Percentiles rank a stretch among this genome's conserved stretches.
Evolutionary conservation across 2,113 vertebrate species (phyloP).

Genomic region (Hystrix brachyura): DNA sequence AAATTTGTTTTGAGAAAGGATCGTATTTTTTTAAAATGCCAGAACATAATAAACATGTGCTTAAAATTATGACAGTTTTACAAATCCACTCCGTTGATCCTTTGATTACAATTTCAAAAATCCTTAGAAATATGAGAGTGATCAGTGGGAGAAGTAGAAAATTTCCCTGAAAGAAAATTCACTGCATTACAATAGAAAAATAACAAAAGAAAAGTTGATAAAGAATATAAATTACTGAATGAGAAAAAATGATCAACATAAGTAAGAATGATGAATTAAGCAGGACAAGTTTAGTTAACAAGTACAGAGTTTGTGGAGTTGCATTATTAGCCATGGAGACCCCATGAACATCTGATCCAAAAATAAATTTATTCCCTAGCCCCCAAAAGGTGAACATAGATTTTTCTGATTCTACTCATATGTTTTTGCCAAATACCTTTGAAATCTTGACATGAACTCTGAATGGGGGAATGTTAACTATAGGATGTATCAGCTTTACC

Average conservation of each 20-base stretch:
- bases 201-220: neutral
- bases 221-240: neutral
- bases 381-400: neutral
- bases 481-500: neutral
- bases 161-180: neutral
- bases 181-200: neutral
- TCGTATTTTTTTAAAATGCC: neutral
- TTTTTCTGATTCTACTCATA: neutral
- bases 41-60: neutral
- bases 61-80: neutral
- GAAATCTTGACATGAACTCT: neutral
- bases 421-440: neutral
- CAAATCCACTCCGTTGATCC: neutral
- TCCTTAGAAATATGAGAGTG: neutral
- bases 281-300: neutral
- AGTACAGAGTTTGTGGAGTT: neutral
- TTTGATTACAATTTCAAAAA: neutral
- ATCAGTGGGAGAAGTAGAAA: neutral
- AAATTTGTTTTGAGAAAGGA: neutral
- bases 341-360: neutral
- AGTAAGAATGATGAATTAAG: neutral
- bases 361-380: neutral
- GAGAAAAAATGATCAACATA: neutral
- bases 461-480: neutral
- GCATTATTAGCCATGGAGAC: neutral